Base-by-base conservation (phyloP, 1,140 invertebrate genomes). In the Drosophila nigrodunni region DNA sequence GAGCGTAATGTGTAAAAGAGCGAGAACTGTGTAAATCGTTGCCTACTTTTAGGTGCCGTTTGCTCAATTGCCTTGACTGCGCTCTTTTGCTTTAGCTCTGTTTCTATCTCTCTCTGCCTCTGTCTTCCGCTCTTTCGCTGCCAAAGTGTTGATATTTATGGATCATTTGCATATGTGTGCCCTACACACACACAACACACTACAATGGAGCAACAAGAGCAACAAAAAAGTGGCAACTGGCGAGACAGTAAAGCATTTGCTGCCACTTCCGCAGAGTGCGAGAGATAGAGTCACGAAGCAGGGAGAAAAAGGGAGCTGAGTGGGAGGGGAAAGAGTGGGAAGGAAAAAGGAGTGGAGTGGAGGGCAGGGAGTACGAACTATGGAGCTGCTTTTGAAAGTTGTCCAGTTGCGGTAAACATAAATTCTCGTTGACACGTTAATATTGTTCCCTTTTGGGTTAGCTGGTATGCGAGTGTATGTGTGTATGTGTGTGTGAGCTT, bases 391-490 rank as follows among this genome's bases (percentile, higher is more conserved):
- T 89, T 80, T 89, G 85, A 89, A 89, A 89, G 85, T 89, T 89
- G 85, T 89, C 85, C 85, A 89, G 85, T 89, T 89, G 85, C 85
- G 85, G 85, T 89, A 89, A 89, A 89, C 85, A 89, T 89, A 89
- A 89, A 89, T 89, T 89, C 85, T 89, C 85, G 85, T 89, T 89
- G 85, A 89, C 85, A 89, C 85, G 85, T 89, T 89, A 89, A 89
- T 89, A 89, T 89, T 89, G 85, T 89, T 89, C 85, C 85, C 85
- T 81, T 89, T 89, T 89, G 85, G 85, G 76, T 89, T 85, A 70
- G 66, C 74, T 67, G 59, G 49, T 30, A 10, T 59, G 34, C 21
- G 47, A 10, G 50, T n/a, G n/a, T 60, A 15, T 37, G 11, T 35
- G 15, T 50, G 54, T 52, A 30, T 52, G 49, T 49, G 49, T 60